These are phyloP conservation scores for Brachionus manjavacas DNA, from an alignment of 1,140 invertebrate genomes.

Conservation along the genomic window DNA sequence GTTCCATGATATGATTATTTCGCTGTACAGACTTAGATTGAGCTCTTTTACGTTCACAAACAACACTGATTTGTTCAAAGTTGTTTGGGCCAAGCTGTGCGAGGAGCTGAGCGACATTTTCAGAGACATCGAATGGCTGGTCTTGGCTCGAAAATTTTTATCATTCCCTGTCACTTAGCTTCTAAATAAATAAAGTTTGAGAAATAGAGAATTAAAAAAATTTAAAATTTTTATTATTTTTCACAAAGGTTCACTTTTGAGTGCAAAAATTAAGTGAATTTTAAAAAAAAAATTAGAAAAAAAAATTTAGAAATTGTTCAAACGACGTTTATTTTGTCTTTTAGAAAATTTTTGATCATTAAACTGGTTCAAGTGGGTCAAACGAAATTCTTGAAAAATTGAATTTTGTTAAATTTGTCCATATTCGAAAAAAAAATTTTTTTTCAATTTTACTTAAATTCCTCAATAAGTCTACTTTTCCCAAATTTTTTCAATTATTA, in stretches of 20 bases:
- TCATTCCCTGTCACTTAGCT: background rate
- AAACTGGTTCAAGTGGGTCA: background rate
- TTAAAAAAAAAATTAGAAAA: background rate
- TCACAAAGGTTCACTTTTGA: background rate
- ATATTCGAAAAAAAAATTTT: background rate
- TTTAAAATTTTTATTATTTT: background rate
- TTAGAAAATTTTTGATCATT: background rate
- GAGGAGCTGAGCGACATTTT: background rate
- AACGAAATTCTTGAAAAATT: background rate
- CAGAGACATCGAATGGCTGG: background rate
- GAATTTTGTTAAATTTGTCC: background rate
- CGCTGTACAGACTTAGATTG: conserved; percentile 22
- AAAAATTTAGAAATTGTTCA: background rate
- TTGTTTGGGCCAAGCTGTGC: background rate
- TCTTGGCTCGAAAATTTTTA: background rate
- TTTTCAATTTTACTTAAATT: background rate
- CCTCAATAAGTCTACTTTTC: background rate
- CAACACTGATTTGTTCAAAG: background rate
- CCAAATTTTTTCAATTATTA: background rate
- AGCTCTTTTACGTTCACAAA: conserved; percentile 40
- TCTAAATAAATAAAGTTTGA: background rate
- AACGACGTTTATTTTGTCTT: background rate
- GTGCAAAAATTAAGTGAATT: too few relatives aligned
- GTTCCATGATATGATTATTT: conserved; percentile 42
- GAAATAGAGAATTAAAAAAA: background rate